Evolutionary conservation across 2,797 vertebrate genomes (phyloP).

Genomic region (Dicrostonyx torquatus): DNA sequence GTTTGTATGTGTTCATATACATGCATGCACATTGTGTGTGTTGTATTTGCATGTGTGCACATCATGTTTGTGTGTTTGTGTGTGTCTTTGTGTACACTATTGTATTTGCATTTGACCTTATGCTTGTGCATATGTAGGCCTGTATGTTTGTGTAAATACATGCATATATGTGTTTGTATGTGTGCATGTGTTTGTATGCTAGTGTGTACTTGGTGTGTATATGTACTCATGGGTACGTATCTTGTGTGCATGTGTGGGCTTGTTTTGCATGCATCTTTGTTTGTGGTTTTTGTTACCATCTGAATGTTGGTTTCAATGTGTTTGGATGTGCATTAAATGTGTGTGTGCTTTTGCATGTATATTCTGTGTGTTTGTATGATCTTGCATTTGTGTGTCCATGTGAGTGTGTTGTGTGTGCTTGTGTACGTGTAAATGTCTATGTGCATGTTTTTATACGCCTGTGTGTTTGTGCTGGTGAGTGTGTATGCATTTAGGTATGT

Average conservation of each 20-base stretch:
- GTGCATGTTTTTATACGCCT: background rate
- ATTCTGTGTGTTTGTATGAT: background rate
- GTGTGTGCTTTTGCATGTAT: background rate
- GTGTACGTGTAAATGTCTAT: background rate
- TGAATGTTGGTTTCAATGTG: background rate
- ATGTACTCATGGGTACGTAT: background rate
- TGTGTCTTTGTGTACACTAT: background rate
- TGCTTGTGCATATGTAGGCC: background rate
- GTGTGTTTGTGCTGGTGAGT: background rate
- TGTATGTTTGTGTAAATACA: background rate
- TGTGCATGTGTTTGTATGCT: background rate
- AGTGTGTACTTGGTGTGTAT: background rate
- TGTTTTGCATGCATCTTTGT: background rate
- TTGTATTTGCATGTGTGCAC: background rate
- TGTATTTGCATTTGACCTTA: background rate
- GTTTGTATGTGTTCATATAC: background rate
- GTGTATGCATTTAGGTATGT: background rate
- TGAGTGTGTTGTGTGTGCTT: background rate
- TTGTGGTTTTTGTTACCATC: background rate
- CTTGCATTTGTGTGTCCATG: background rate
- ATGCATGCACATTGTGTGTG: background rate
- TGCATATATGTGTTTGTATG: no score
- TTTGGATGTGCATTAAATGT: background rate
- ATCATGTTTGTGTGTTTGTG: background rate
- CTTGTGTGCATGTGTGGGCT: no score